Evolutionary conservation across 35 echinoderm and acorn worm species (phyloP).

Genomic region (Chiridota heheva): DNA sequence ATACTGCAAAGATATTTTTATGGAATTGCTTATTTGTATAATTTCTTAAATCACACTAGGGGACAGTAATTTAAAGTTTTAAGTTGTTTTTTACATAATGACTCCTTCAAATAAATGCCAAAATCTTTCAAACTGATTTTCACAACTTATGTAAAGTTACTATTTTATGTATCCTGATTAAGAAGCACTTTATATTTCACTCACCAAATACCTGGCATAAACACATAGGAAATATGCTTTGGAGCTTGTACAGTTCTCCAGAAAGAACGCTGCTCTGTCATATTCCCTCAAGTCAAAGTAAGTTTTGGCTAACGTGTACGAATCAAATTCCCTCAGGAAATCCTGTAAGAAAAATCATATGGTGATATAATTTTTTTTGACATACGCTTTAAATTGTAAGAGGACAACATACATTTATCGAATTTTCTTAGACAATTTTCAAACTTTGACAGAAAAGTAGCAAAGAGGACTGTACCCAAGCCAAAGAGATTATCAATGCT

Average conservation of each 20-base stretch:
- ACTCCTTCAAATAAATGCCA: no score
- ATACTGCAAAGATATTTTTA: no score
- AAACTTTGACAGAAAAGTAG: not conserved
- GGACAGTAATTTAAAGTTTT: no score
- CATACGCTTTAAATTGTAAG: not conserved
- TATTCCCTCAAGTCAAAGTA: conserved; percentile 97
- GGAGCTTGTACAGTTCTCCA: conserved; percentile 76
- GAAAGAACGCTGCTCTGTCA: conserved; percentile 95
- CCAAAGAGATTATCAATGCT: not conserved
- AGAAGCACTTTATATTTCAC: no score
- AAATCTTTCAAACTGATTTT: no score
- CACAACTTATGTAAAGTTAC: no score
- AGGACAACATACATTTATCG: not conserved
- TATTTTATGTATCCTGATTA: no score
- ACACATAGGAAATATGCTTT: conserved; percentile 87
- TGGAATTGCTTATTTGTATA: no score
- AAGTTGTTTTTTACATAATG: no score
- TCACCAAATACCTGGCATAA: conserved; percentile 96
- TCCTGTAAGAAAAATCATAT: conserved; percentile 57
- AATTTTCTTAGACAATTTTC: not conserved
- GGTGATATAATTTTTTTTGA: not conserved
- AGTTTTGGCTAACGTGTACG: conserved; percentile 83
- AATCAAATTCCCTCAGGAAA: conserved; percentile 83
- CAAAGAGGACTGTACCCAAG: not conserved
- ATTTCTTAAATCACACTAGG: no score